Percentiles rank a stretch among this genome's conserved stretches.
Conservation (phyloP, 2,113 vertebrate genomes). For the Condylura cristata region DNA sequence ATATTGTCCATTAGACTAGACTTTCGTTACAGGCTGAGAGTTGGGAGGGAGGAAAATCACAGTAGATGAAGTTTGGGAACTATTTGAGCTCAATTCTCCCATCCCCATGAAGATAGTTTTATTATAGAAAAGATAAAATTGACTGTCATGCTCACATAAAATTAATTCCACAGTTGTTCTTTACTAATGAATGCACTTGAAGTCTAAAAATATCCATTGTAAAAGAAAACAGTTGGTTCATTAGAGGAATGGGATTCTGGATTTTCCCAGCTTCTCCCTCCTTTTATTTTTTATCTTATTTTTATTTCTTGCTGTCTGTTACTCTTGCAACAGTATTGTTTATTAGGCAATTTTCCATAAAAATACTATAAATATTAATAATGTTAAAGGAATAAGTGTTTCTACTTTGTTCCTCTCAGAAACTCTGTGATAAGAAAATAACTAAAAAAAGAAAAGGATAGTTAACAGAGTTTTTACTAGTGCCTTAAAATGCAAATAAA, state of each 20-base stretch:
- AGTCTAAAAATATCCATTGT: slow-evolving; percentile 60
- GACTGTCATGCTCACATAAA: slow-evolving; percentile 40
- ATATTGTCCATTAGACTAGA: not conserved
- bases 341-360: slow-evolving; percentile 22
- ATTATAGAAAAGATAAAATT: slow-evolving; percentile 60
- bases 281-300: not conserved
- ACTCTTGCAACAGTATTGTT: not conserved
- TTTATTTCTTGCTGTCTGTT: not conserved
- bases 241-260: slow-evolving; percentile 23
- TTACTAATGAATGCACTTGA: slow-evolving; percentile 38
- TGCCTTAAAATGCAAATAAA: slow-evolving; percentile 83
- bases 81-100: not conserved
- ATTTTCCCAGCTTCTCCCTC: not conserved
- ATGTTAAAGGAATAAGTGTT: slow-evolving; percentile 36
- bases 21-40: not conserved
- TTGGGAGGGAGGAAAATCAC: not conserved
- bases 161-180: slow-evolving; percentile 57
- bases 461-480: slow-evolving; percentile 79
- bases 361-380: slow-evolving; percentile 52
- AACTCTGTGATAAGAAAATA: slow-evolving; percentile 50
- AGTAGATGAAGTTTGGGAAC: not conserved
- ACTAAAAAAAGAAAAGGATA: slow-evolving; percentile 67
- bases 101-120: slow-evolving; percentile 29
- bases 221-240: slow-evolving; percentile 67
- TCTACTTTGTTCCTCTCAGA: not conserved